Conservation (phyloP, 2,113 vertebrate genomes). For the Acinonyx jubatus region DNA sequence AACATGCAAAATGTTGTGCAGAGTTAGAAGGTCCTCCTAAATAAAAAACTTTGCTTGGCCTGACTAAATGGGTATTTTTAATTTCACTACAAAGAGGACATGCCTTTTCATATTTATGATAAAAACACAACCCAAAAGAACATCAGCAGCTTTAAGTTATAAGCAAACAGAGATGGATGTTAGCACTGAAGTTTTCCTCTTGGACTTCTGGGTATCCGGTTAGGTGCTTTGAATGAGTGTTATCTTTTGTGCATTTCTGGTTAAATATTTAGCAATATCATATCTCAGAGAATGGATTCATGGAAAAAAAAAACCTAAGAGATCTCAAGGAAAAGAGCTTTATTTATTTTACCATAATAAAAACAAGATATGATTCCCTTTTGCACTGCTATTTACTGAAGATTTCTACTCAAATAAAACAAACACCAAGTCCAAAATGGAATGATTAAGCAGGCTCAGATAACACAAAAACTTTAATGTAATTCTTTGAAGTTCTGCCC, state of each 20-base stretch:
- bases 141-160: not conserved
- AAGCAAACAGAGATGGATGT: not conserved
- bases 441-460: conserved; percentile 12
- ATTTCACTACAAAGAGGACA: not conserved
- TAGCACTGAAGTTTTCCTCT: not conserved
- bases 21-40: not conserved
- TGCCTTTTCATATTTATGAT: not conserved
- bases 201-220: not conserved
- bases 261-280: not conserved
- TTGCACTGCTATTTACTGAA: not conserved
- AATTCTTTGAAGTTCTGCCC: conserved; percentile 61
- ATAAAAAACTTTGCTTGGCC: not conserved
- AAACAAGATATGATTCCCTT: conserved; percentile 48
- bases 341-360: conserved; percentile 45
- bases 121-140: not conserved
- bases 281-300: not conserved
- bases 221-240: not conserved
- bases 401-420: conserved; percentile 38
- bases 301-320: not conserved
- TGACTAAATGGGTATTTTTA: not conserved
- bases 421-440: conserved; percentile 31
- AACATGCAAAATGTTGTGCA: not conserved
- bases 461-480: conserved; percentile 6
- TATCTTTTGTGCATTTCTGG: not conserved
- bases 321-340: not conserved